Evolutionary conservation across 1,140 invertebrate genomes (phyloP).

Genomic region (Sipha flava): DNA sequence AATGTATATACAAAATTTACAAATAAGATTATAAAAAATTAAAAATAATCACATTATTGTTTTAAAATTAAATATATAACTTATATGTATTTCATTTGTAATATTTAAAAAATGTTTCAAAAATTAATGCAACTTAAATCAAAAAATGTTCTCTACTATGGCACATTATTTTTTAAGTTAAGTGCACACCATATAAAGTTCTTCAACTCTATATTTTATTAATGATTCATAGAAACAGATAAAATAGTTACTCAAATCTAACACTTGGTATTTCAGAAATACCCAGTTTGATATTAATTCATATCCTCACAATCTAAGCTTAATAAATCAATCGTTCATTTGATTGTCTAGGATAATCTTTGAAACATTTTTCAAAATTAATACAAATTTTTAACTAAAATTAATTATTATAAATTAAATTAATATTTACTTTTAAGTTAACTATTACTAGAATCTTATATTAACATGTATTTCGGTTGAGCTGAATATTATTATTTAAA

Average conservation of each 20-base stretch:
- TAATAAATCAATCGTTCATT: background rate
- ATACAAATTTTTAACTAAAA: background rate
- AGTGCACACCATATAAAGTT: background rate
- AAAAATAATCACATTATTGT: background rate
- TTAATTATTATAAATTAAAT: slow-evolving; percentile 7
- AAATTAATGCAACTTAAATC: slow-evolving; percentile 19
- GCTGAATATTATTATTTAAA: background rate
- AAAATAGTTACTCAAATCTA: background rate
- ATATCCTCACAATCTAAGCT: background rate
- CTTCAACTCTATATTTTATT: background rate
- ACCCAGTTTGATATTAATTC: background rate
- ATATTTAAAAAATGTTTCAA: slow-evolving; percentile 31
- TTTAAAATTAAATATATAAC: background rate
- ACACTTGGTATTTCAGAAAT: background rate
- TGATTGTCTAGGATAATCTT: background rate
- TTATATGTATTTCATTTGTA: background rate
- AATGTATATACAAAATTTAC: slow-evolving; percentile 13
- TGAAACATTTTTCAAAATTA: slow-evolving; percentile 23
- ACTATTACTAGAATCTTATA: background rate
- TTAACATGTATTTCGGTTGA: background rate
- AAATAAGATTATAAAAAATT: background rate
- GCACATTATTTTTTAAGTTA: slow-evolving; percentile 18
- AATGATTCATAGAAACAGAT: background rate
- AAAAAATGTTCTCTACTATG: slow-evolving; percentile 7
- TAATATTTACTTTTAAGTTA: background rate